Evolutionary conservation across 2,888 invertebrate species (phyloP), one percentile per base, ranked within the genome.

Genomic region (Choristoneura rosaceana): DNA sequence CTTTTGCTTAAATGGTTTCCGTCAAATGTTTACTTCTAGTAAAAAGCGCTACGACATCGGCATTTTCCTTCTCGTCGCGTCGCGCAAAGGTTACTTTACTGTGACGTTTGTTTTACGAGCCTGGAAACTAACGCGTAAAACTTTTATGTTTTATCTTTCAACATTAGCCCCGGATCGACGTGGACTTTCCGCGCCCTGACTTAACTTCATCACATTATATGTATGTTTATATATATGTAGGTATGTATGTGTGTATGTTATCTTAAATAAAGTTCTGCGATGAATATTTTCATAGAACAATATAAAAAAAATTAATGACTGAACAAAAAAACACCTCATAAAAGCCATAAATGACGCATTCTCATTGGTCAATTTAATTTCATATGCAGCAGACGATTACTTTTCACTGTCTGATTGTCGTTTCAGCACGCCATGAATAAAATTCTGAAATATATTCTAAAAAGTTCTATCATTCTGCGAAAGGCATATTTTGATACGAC

Each of bases 51-150:
- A 12, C 64, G 50, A 38, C 50, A 58, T 59, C 60, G 61, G 55
- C 61, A 61, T 61, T 25, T 67, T 67, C 55, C 61, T 52, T 38
- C 68, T 47, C 62, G n/a, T 66, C 43, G 55, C 12, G 17, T 14
- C 3, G 55, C 52, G 55, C 50, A 15, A 84, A 81, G 83, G 79
- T 83, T 81, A 81, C 81, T 83, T 80, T 76, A 77, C 77, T 77
- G 70, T 79, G 78, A 77, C 77, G 75, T 78, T 75, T 79, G 74
- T 76, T 86, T 88, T 88, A 87, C 83, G 86, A 85, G 79, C 47
- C 76, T 79, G 80, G 80, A 79, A 79, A 75, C 78, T 62, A 76
- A 80, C 78, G 78, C 82, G 82, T 88, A 85, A 87, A 88, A 86
- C 74, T 86, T 87, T 87, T 87, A 88, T 81, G 80, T 67, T 38